phyloP scores from a whole-genome alignment of 30 jellyfish, hydroid and myxozoan species.

The Aurelia aurita complex sp. Pacific region DNA sequence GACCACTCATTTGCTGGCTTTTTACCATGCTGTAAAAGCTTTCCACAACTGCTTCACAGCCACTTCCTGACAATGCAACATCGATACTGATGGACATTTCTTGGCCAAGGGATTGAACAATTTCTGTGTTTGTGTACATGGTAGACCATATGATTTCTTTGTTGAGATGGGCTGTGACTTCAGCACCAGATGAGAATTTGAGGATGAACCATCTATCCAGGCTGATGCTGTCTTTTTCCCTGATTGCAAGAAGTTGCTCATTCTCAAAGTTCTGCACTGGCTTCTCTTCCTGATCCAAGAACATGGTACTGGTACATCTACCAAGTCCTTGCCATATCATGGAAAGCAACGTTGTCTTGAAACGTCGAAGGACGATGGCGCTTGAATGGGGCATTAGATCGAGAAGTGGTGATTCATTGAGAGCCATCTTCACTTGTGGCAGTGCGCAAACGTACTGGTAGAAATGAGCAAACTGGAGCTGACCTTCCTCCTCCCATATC shows the following conservation, averaged over 20 bases:
- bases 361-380: too few relatives aligned
- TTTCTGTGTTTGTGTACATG: background rate
- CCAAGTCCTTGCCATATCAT: too few relatives aligned
- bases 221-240: background rate
- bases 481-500: conserved; percentile 21
- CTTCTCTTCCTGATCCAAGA: too few relatives aligned
- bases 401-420: too few relatives aligned
- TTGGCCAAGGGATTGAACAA: conserved; percentile 18
- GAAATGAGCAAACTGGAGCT: conserved; percentile 6
- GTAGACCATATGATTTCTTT: background rate
- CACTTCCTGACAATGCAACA: conserved; percentile 24
- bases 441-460: conserved; percentile 8
- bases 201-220: conserved; percentile 35
- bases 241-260: background rate
- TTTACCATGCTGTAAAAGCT: background rate
- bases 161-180: conserved; percentile 3
- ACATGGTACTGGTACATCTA: too few relatives aligned
- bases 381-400: too few relatives aligned
- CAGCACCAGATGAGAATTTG: background rate
- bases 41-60: conserved; percentile 48
- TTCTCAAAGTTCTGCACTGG: too few relatives aligned
- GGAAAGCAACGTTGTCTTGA: too few relatives aligned
- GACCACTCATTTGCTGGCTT: too few relatives aligned
- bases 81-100: conserved; percentile 26
- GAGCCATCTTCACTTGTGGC: background rate